Evolutionary conservation across 2,113 vertebrate species (phyloP).

Genomic region (Ceuthmochares aereus): DNA sequence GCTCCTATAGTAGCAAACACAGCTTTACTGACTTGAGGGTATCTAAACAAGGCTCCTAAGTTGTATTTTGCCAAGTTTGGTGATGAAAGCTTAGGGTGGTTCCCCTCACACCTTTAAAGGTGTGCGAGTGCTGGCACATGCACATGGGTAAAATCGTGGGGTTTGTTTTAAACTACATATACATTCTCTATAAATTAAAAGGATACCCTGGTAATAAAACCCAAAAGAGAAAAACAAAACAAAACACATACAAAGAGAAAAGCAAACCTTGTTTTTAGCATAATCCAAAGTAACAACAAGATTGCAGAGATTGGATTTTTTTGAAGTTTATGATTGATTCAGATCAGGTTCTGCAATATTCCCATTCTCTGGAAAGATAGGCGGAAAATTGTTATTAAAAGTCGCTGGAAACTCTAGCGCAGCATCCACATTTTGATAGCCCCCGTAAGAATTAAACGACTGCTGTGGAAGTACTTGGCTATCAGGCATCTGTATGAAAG

Average conservation of each 20-base stretch:
- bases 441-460: slow-evolving; percentile 79
- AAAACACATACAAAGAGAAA: slow-evolving; percentile 42
- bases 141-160: not conserved
- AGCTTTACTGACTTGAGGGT: slow-evolving; percentile 10
- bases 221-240: slow-evolving; percentile 5
- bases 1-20: slow-evolving; percentile 19
- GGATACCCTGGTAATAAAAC: not conserved
- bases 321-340: no score
- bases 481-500: slow-evolving; percentile 82
- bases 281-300: slow-evolving; percentile 44
- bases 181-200: slow-evolving; percentile 41
- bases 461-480: slow-evolving; percentile 78
- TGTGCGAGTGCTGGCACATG: not conserved
- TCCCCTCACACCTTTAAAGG: not conserved
- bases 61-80: slow-evolving; percentile 24
- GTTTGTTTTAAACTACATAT: not conserved
- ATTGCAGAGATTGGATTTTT: not conserved
- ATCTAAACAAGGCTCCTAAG: slow-evolving; percentile 25
- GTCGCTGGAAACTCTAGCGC: slow-evolving; percentile 72
- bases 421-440: slow-evolving; percentile 77
- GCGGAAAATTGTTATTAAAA: no score
- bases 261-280: slow-evolving; percentile 40
- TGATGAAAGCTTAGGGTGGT: not conserved
- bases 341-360: no score
- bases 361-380: no score